Percentiles rank a stretch among this genome's conserved stretches.
Conservation (phyloP, 92 coral and sea anemone species). For the Phenganax marumi region DNA sequence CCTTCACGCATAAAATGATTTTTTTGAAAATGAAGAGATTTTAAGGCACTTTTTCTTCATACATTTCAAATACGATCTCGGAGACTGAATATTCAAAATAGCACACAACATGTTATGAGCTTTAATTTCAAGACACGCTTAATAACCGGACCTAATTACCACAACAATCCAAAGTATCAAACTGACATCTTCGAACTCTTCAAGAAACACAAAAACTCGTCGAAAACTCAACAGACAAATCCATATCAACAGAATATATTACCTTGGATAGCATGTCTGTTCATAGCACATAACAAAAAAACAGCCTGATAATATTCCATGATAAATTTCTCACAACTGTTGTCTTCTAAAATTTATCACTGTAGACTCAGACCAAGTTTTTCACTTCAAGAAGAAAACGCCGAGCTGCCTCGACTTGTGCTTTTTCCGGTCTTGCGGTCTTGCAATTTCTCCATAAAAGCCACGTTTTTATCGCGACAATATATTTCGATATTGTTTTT, state of each 20-base stretch:
- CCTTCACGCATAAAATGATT: too few species aligned
- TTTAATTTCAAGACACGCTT: too few species aligned
- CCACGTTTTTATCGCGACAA: conserved; percentile 16
- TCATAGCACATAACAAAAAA: background rate
- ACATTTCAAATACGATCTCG: too few species aligned
- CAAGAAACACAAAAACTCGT: background rate
- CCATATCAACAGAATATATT: background rate
- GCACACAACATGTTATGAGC: too few species aligned
- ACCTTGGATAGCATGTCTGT: conserved; percentile 13
- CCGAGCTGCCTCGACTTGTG: background rate
- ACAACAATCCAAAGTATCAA: too few species aligned
- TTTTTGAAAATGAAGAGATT: too few species aligned
- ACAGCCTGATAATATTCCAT: background rate
- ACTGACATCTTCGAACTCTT: background rate
- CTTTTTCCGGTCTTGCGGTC: background rate
- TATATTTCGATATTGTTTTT: conserved; percentile 22
- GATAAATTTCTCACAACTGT: background rate
- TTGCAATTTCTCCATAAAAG: background rate
- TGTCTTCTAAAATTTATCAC: background rate
- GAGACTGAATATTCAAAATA: too few species aligned
- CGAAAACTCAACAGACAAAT: background rate
- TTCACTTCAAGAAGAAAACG: background rate
- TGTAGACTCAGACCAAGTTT: background rate
- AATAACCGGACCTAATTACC: too few species aligned
- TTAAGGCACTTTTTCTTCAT: too few species aligned